Percentiles rank a stretch among this genome's conserved stretches.
Conservation (phyloP, 2,113 vertebrate genomes). For the Zapornia atra region DNA sequence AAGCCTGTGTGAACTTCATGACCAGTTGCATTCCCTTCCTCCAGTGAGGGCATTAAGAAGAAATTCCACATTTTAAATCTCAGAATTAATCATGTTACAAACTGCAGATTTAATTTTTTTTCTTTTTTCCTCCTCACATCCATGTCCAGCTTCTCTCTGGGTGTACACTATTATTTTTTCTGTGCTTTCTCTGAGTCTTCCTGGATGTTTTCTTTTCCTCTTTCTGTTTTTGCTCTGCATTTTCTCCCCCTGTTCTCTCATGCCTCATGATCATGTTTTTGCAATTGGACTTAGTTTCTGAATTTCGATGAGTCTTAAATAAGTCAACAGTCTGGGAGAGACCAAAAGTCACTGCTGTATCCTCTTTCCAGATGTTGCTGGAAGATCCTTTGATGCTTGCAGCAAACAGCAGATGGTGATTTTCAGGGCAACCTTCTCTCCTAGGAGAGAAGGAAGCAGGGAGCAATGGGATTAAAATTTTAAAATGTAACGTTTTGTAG, state of each 20-base stretch:
- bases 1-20: slow-evolving; percentile 67
- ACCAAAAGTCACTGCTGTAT: slow-evolving; percentile 17
- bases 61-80: slow-evolving; percentile 53
- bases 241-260: not conserved
- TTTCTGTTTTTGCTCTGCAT: not conserved
- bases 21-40: slow-evolving; percentile 50
- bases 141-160: not conserved
- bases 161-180: not conserved
- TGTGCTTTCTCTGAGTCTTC: not conserved
- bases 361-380: slow-evolving; percentile 42
- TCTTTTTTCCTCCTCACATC: not conserved
- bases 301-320: slow-evolving; percentile 38
- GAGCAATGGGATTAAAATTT: not conserved
- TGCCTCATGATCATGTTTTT: slow-evolving; percentile 9
- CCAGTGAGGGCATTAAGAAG: slow-evolving; percentile 36
- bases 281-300: slow-evolving; percentile 38
- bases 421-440: not conserved
- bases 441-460: not conserved
- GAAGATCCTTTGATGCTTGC: slow-evolving; percentile 47
- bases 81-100: slow-evolving; percentile 43
- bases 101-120: not conserved
- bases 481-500: not conserved
- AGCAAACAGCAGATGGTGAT: slow-evolving; percentile 27
- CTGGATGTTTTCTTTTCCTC: slow-evolving; percentile 11
- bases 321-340: slow-evolving; percentile 38